A percentile compares a stretch with the other conserved stretches of the same genome.
Evolutionary conservation across 1,140 invertebrate genomes (phyloP).

Genomic region (Coptotermes formosanus): DNA sequence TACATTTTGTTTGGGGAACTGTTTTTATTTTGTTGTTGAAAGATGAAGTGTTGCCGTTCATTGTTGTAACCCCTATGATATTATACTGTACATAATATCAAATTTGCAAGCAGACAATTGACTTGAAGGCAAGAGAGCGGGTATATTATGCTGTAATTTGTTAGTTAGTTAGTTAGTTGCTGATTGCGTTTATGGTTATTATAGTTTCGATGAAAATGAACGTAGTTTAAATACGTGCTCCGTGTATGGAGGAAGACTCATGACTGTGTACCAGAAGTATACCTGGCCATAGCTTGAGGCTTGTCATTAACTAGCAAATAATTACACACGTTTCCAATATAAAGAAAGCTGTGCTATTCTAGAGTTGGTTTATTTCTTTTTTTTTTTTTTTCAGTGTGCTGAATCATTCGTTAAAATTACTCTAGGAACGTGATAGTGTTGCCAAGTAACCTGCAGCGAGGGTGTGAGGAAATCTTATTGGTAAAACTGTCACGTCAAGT

Average conservation of each 20-base stretch:
- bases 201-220: neutral
- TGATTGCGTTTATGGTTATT: neutral
- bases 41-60: too few relatives aligned
- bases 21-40: too few relatives aligned
- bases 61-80: neutral
- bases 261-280: neutral
- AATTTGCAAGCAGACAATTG: neutral
- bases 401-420: slow-evolving; percentile 19
- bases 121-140: neutral
- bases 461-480: neutral
- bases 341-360: slow-evolving; percentile 16
- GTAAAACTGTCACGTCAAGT: neutral
- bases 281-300: neutral
- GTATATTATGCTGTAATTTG: neutral
- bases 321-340: slow-evolving; percentile 19
- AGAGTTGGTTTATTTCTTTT: neutral
- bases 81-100: neutral
- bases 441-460: neutral
- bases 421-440: neutral
- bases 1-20: too few relatives aligned
- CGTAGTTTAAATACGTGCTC: neutral
- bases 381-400: neutral
- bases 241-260: neutral
- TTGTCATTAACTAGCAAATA: slow-evolving; percentile 17
- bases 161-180: neutral